These are phyloP conservation scores for Emydoidea blandingii DNA, from an alignment of 2,797 vertebrate genomes.

Conservation along the genomic window DNA sequence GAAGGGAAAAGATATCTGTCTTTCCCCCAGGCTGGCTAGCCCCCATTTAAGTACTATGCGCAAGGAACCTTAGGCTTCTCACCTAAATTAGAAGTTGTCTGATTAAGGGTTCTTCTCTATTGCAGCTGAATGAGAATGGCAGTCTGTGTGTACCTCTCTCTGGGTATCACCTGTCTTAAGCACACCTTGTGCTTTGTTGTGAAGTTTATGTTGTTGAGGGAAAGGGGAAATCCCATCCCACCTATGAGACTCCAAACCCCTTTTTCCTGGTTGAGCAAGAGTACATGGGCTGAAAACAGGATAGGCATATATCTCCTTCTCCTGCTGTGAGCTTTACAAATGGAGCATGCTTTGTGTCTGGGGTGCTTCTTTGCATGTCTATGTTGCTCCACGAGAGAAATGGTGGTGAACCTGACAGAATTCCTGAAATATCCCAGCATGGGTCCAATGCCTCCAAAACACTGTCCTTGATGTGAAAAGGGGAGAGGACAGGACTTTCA, in stretches of 20 bases:
- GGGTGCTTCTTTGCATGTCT: background rate
- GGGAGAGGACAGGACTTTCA: conserved; percentile 33
- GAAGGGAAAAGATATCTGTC: background rate
- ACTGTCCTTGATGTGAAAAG: background rate
- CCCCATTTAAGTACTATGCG: background rate
- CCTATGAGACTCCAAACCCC: background rate
- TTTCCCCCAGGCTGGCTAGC: background rate
- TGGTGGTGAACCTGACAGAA: background rate
- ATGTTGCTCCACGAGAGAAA: background rate
- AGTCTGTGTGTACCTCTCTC: background rate
- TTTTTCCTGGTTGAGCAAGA: background rate
- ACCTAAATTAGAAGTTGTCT: background rate
- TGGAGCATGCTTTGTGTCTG: background rate
- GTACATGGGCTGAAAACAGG: background rate
- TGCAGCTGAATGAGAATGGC: background rate
- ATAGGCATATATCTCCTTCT: background rate
- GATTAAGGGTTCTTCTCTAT: background rate
- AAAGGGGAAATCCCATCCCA: background rate
- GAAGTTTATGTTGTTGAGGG: background rate
- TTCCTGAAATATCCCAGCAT: conserved; percentile 1
- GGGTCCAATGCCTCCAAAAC: background rate
- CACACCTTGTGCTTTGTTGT: background rate
- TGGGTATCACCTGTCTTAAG: background rate
- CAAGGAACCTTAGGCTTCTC: background rate
- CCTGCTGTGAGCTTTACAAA: background rate